Evolutionary conservation across 2,113 vertebrate species (phyloP), one percentile per base, ranked within the genome.

Genomic region (Calonectris borealis): DNA sequence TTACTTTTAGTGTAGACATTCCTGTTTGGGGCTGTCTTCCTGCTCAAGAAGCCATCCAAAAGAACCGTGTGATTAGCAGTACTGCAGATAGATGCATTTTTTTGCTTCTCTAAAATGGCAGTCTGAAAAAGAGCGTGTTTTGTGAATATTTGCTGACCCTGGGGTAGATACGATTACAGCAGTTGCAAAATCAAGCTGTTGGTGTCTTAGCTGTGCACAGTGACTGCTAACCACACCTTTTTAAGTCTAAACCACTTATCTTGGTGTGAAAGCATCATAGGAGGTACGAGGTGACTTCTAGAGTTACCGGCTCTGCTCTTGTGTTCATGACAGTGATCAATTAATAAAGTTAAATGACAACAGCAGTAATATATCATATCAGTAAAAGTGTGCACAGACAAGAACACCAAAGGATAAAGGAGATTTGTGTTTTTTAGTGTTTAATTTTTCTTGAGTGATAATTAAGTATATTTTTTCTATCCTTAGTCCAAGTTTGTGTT

Each of bases 201-300:
- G 77, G 55, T 62, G 91, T 84, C 86, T 97, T 90, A 96, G 88
- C 96, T 62, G 71, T 58, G 72, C 85, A 17, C 66, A 15, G 71
- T 91, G 96, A 95, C 97, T 98, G 97, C 97, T 98, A 97, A 97
- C 98, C 96, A 90, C 97, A 97, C 96, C 97, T 97, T 97, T 31
- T 91, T 94, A 93, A 96, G 92, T 95, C 83, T 91, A 77, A 86
- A 96, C 96, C 97, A 95, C 88, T 88, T 96, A 54, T 71, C 88
- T 73, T 92, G 61, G 93, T 95, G 97, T 97, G 97, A 98, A 97
- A 95, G 95, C 96, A 94, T 96, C 93, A 93, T 81, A 98, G 98
- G 98, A 98, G 98, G 97, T 97, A 90, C 52, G 81, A 92, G 44
- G 95, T 98, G 97, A 97, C 97, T 98, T 98, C 96, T 65, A 69